Conservation (phyloP, 2,888 invertebrate species). For the Ypsolopha sequella region DNA sequence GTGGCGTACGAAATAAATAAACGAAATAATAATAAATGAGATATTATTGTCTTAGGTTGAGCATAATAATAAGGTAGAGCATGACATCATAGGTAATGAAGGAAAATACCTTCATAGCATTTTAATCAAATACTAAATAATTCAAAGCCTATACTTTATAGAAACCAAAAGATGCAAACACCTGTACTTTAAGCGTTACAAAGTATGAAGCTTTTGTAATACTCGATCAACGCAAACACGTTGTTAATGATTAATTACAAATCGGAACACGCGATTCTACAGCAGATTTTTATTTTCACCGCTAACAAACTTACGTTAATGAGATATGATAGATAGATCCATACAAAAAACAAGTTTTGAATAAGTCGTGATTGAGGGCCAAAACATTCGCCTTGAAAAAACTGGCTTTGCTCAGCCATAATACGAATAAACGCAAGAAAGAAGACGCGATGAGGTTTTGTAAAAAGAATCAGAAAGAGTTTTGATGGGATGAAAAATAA, state of each 20-base stretch:
- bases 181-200: no score
- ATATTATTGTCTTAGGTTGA: not conserved
- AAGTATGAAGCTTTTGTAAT: no score
- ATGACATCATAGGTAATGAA: not conserved
- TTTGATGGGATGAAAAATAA: no score
- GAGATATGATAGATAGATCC: constrained; percentile 11
- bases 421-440: not conserved
- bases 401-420: not conserved
- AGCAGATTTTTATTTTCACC: not conserved
- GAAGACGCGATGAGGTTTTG: not conserved
- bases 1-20: not conserved
- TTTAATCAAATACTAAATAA: constrained; percentile 1
- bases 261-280: not conserved
- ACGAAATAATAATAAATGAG: not conserved
- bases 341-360: constrained; percentile 22
- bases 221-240: no score
- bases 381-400: constrained; percentile 14
- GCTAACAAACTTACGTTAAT: constrained; percentile 12
- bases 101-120: not conserved
- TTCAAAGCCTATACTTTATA: not conserved
- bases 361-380: constrained; percentile 23
- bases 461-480: not conserved
- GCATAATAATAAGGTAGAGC: not conserved
- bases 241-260: not conserved
- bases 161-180: no score